These are phyloP conservation scores for Hoplias malabaricus DNA, from an alignment of 2,113 vertebrate genomes.

Conservation along the genomic window DNA sequence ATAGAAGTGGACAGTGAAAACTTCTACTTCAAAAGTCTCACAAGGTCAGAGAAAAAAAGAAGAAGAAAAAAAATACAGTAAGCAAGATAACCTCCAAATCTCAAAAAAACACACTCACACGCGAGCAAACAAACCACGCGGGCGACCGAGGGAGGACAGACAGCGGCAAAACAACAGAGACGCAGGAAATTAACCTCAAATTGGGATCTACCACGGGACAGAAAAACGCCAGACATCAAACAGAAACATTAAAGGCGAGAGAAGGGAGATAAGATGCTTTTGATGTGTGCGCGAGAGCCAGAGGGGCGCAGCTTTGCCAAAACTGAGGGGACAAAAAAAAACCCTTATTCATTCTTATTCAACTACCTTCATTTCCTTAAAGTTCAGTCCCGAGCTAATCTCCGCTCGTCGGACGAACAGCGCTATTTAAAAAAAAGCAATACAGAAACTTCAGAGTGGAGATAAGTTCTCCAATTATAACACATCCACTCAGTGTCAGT, in stretches of 20 bases:
- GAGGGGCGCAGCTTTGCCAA: slow-evolving; percentile 44
- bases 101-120: slow-evolving; percentile 11
- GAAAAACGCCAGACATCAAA: slow-evolving; percentile 50
- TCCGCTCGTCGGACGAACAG: not conserved
- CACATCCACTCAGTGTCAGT: slow-evolving; percentile 21
- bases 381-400: slow-evolving; percentile 15
- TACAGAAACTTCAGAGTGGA: not conserved
- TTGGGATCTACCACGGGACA: slow-evolving; percentile 43
- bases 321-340: slow-evolving; percentile 45
- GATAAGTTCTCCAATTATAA: slow-evolving; percentile 24
- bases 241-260: slow-evolving; percentile 51
- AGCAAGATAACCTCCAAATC: not conserved
- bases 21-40: slow-evolving; percentile 4
- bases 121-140: slow-evolving; percentile 26
- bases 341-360: slow-evolving; percentile 25
- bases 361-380: slow-evolving; percentile 19
- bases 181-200: slow-evolving; percentile 48
- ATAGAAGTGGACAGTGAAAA: slow-evolving; percentile 16
- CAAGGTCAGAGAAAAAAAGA: slow-evolving; percentile 47
- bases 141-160: slow-evolving; percentile 26
- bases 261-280: slow-evolving; percentile 54
- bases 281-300: slow-evolving; percentile 49
- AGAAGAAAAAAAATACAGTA: not conserved
- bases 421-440: not conserved
- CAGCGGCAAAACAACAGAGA: slow-evolving; percentile 5